Evolutionary conservation across 2,888 invertebrate species (phyloP), one percentile per base, ranked within the genome.

Genomic region (Seladonia tumulorum): DNA sequence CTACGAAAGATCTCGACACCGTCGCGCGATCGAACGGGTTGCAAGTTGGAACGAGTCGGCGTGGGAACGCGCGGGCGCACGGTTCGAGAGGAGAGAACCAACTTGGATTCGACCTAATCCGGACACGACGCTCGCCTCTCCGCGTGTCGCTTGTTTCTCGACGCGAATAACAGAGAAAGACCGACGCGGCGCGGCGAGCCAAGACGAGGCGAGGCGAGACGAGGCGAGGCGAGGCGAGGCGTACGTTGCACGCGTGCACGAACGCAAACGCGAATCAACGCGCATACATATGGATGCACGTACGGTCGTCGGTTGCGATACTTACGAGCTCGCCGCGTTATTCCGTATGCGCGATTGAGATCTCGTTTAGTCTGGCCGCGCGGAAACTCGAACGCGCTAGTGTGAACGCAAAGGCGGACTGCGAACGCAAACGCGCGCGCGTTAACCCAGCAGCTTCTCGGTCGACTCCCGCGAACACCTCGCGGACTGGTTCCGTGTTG

Each of bases 301-400:
- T 39, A 83, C 73, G 82, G 74, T 90, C 90, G 82, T 91, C 87
- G 78, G 82, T 86, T 89, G 74, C 83, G 74, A 88, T 91, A 87
- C 80, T 91, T 90, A 91, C 88, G 89, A 87, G 81, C 85, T 66
- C 79, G 81, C 75, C 79, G 85, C 82, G 90, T 88, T 90, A 90
- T 90, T 89, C 85, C 85, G 87, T 90, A 89, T 87, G 80, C 87
- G 81, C 89, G 90, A 90, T 90, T 90, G 86, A 85, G 83, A 90
- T 90, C 90, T 90, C 87, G 89, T 88, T 90, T 85, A 71, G 76
- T 80, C 66, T 72, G 78, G 53, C 81, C 81, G 82, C 87, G 88
- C 84, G 83, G 86, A 83, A 86, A 83, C 79, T 73, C 87, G 70
- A 68, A 71, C 76, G 81, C 29, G 29, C 12, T 1, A 12, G 57